Conservation (phyloP, 2,113 vertebrate genomes). For the Marmota monax region DNA sequence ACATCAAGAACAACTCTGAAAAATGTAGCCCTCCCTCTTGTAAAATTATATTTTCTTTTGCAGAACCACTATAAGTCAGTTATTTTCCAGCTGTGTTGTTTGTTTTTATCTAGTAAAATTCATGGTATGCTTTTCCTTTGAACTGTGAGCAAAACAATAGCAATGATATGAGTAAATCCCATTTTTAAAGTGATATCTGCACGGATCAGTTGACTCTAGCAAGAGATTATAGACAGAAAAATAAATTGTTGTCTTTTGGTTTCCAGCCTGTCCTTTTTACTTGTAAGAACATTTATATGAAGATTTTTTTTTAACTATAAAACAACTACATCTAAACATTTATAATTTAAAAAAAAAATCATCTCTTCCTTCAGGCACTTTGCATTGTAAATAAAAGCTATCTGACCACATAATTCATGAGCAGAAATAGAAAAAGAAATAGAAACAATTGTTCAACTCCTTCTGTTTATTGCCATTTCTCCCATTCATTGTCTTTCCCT, state of each 20-base stretch:
- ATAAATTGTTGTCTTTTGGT: conserved; percentile 17
- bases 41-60: conserved; percentile 49
- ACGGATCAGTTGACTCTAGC: not conserved
- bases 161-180: conserved; percentile 30
- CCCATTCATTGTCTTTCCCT: conserved; percentile 7
- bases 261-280: not conserved
- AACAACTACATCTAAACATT: not conserved
- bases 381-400: not conserved
- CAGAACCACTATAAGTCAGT: not conserved
- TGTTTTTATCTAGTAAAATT: conserved; percentile 33
- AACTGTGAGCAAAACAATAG: conserved; percentile 52
- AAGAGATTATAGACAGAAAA: not conserved
- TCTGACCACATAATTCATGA: not conserved
- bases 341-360: not conserved
- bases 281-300: not conserved
- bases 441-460: not conserved
- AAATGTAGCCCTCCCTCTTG: not conserved
- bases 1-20: not conserved
- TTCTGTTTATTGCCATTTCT: conserved; percentile 32
- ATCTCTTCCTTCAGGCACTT: not conserved
- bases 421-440: not conserved
- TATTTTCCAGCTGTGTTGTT: conserved; percentile 6
- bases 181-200: not conserved
- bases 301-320: conserved; percentile 24
- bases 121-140: conserved; percentile 33